Percentiles rank a stretch among this genome's conserved stretches.
phyloP scores from a whole-genome alignment of 2,113 vertebrate species.

The Sander lucioperca region DNA sequence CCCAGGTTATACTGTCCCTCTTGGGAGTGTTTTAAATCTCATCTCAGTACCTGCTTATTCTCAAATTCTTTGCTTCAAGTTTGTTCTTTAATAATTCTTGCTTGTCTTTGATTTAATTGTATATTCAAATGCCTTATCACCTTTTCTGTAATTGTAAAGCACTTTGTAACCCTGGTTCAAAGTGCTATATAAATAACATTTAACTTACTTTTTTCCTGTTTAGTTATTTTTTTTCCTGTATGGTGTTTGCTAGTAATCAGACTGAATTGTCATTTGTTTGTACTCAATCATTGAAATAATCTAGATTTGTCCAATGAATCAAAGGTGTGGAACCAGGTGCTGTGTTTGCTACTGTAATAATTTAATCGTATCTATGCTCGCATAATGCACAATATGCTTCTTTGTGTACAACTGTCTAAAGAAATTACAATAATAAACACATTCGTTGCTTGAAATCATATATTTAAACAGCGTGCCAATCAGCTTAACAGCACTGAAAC shows the following conservation, averaged over 20 bases:
- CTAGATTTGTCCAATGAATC: neutral
- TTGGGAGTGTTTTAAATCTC: neutral
- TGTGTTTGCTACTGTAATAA: neutral
- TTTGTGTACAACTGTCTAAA: neutral
- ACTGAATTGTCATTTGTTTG: neutral
- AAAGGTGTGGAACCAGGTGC: neutral
- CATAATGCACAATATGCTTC: conserved; percentile 3
- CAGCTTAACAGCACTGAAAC: conserved; percentile 17
- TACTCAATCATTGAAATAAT: neutral
- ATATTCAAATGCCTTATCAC: neutral
- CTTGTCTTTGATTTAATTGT: neutral
- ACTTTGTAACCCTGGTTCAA: neutral
- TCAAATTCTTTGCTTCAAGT: neutral
- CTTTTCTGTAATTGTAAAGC: neutral
- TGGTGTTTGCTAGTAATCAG: neutral
- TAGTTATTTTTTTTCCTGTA: neutral
- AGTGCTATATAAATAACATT: neutral
- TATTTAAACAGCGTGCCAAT: conserved; percentile 12
- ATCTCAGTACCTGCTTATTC: conserved; percentile 5
- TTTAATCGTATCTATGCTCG: neutral
- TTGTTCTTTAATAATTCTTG: neutral
- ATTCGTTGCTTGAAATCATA: conserved; percentile 21
- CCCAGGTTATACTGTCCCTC: neutral
- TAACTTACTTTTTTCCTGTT: neutral
- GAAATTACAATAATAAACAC: conserved; percentile 9